phyloP scores from a whole-genome alignment of 2,113 vertebrate genomes.

The Pygathrix nemaeus region DNA sequence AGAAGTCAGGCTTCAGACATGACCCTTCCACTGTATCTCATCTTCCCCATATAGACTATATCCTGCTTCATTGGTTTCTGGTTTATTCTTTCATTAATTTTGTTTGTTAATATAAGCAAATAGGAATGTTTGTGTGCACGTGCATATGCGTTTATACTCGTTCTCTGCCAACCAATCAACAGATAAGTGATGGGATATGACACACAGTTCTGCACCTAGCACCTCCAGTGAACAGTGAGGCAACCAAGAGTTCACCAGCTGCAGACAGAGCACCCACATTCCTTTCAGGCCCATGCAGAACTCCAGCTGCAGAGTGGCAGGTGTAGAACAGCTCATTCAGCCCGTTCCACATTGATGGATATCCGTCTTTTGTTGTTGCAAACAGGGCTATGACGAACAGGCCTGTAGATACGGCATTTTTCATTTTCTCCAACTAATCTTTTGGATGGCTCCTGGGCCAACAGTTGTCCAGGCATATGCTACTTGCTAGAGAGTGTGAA shows the following conservation, averaged over 20 bases:
- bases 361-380: accelerated
- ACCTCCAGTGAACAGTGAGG: not conserved
- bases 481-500: accelerated
- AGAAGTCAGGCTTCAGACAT: not conserved
- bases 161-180: too few species aligned
- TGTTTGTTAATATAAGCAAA: not conserved
- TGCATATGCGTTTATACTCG: accelerated
- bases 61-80: too few species aligned
- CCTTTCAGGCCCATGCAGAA: accelerated
- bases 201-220: accelerated
- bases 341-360: accelerated
- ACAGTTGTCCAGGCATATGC: not conserved
- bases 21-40: accelerated
- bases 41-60: accelerated
- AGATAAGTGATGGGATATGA: accelerated
- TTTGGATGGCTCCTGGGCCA: not conserved
- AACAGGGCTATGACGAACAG: accelerated
- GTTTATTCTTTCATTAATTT: accelerated
- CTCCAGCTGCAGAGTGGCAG: accelerated
- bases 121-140: accelerated
- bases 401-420: accelerated
- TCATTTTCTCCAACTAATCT: too few species aligned
- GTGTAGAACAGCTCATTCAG: accelerated
- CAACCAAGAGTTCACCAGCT: accelerated
- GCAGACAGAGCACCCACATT: accelerated